Evolutionary conservation across 2,888 invertebrate genomes (phyloP).

Genomic region (Dascillus cervinus): DNA sequence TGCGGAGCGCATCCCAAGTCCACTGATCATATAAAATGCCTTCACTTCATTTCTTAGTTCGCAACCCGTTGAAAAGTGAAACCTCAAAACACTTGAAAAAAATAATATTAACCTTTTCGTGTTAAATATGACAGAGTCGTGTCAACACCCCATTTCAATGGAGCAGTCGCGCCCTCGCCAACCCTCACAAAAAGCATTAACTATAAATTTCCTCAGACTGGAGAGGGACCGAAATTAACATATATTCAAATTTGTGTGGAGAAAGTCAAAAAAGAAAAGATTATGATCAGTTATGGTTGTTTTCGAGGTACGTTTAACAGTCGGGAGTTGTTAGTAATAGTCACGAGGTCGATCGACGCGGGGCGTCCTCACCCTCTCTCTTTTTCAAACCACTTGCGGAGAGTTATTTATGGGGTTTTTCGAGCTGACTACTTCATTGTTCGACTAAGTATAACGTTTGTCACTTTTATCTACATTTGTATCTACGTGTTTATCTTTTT

Average conservation of each 20-base stretch:
- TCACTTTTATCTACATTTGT: conserved; percentile 42
- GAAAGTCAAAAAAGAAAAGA: conserved; percentile 33
- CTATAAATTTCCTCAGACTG: conserved; percentile 36
- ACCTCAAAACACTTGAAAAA: conserved; percentile 16
- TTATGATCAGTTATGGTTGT: conserved; percentile 36
- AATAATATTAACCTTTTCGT: conserved; percentile 26
- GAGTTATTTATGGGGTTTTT: conserved; percentile 41
- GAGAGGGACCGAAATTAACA: conserved; percentile 34
- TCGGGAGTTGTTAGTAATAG: conserved; percentile 23
- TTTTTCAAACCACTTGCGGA: conserved; percentile 35
- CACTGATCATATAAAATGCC: too few relatives aligned
- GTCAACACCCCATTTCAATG: conserved; percentile 41
- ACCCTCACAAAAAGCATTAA: conserved; percentile 34
- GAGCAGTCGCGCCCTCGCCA: conserved; percentile 32
- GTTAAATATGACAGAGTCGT: conserved; percentile 36
- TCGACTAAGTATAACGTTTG: conserved; percentile 43
- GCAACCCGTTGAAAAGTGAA: conserved; percentile 9
- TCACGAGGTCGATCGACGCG: conserved; percentile 28
- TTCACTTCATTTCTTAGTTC: too few relatives aligned
- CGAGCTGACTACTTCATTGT: conserved; percentile 42
- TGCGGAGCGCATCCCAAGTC: too few relatives aligned
- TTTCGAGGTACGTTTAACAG: conserved; percentile 28
- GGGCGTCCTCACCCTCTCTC: conserved; percentile 28
- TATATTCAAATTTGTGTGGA: conserved; percentile 33
- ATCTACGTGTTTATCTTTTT: conserved; percentile 41